A percentile compares a stretch with the other conserved stretches of the same genome.
Evolutionary conservation across 2,797 vertebrate species (phyloP).

Genomic region (Helostoma temminkii): DNA sequence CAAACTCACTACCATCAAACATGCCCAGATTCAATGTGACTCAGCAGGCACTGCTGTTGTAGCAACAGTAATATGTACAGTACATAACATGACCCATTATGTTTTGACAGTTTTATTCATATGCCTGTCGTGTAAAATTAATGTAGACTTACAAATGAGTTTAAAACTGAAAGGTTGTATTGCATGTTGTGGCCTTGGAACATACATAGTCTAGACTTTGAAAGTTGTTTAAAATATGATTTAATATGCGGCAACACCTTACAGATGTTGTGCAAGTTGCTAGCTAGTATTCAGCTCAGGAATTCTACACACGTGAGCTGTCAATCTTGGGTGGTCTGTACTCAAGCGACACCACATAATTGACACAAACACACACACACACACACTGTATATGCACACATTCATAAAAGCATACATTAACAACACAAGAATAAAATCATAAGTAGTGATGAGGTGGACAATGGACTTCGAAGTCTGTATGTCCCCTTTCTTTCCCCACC

Average conservation of each 20-base stretch:
- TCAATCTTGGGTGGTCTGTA: constrained; percentile 42
- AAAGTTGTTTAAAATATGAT: constrained; percentile 21
- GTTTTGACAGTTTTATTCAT: constrained; percentile 19
- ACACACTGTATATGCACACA: background rate
- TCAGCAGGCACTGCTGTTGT: constrained; percentile 17
- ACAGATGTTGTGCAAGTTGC: constrained; percentile 34
- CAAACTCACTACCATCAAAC: constrained; percentile 29
- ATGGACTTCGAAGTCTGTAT: constrained; percentile 41
- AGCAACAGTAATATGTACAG: constrained; percentile 18
- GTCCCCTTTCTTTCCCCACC: constrained; percentile 46
- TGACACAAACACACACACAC: constrained; percentile 12
- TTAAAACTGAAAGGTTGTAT: background rate
- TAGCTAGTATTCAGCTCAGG: constrained; percentile 9
- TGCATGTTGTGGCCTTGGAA: background rate
- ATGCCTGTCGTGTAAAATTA: background rate
- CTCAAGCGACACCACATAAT: constrained; percentile 10
- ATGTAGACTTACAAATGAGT: constrained; percentile 3
- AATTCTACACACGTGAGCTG: constrained; percentile 54
- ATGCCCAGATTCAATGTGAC: constrained; percentile 27
- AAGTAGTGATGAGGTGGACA: constrained; percentile 18
- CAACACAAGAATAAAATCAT: constrained; percentile 17
- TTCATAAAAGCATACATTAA: background rate
- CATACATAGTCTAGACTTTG: background rate
- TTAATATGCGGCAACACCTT: constrained; percentile 15
- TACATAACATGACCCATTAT: constrained; percentile 21